phyloP scores from a whole-genome alignment of 2,888 invertebrate genomes.

The Eristalinus aeneus region DNA sequence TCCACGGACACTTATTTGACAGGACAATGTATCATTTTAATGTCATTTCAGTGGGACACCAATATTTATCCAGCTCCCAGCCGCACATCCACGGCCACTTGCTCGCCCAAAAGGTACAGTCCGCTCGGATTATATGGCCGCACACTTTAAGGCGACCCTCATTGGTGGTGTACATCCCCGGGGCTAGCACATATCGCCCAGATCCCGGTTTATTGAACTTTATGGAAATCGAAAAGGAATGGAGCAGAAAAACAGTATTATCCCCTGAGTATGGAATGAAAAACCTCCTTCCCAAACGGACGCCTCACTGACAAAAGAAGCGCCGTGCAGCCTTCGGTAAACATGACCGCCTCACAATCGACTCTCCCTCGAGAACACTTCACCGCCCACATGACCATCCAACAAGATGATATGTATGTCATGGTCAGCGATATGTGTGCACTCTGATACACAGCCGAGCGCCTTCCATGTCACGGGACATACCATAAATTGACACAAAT shows the following conservation, averaged over 20 bases:
- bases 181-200: neutral
- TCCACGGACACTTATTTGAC: neutral
- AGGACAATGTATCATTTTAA: neutral
- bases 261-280: neutral
- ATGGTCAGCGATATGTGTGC: constrained; percentile 3
- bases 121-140: neutral
- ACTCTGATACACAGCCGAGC: neutral
- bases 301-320: neutral
- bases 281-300: neutral
- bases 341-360: neutral
- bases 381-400: neutral
- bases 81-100: neutral
- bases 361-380: neutral
- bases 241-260: neutral
- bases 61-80: neutral
- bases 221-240: neutral
- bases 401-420: constrained; percentile 11
- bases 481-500: neutral
- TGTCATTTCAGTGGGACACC: neutral
- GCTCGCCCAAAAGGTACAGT: neutral
- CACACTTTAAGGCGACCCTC: neutral
- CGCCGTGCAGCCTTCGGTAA: neutral
- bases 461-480: neutral
- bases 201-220: neutral
- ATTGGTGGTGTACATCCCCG: neutral